These are phyloP conservation scores for Linyphia triangularis DNA, from an alignment of 2,888 invertebrate species.

Conservation along the genomic window DNA sequence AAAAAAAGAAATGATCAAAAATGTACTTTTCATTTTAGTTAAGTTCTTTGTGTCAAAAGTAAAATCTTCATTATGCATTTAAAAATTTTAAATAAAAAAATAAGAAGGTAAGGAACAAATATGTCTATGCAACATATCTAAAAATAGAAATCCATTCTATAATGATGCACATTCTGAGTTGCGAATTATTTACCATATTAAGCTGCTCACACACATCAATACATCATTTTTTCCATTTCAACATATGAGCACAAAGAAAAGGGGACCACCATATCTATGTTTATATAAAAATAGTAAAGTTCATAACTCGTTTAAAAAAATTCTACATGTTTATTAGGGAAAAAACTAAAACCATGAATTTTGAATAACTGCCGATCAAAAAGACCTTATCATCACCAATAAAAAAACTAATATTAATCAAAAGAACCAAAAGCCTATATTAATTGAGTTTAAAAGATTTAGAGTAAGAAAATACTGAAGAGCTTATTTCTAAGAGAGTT, in stretches of 20 bases:
- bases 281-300: background rate
- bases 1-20: too few species aligned
- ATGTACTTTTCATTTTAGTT: too few species aligned
- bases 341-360: background rate
- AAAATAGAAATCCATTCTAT: background rate
- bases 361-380: background rate
- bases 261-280: background rate
- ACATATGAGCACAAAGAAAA: background rate
- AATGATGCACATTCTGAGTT: too few species aligned
- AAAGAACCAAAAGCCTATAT: background rate
- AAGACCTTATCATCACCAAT: background rate
- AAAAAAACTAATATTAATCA: background rate
- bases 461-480: background rate
- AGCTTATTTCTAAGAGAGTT: background rate
- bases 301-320: background rate
- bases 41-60: too few species aligned
- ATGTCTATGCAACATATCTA: background rate
- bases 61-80: too few species aligned
- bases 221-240: background rate
- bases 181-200: background rate
- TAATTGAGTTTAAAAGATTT: background rate
- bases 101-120: too few species aligned
- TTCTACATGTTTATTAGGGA: background rate
- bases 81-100: too few species aligned
- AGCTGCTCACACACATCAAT: background rate